Base-by-base conservation (phyloP, 92 coral and sea anemone species). In the Actinernus sp. region DNA sequence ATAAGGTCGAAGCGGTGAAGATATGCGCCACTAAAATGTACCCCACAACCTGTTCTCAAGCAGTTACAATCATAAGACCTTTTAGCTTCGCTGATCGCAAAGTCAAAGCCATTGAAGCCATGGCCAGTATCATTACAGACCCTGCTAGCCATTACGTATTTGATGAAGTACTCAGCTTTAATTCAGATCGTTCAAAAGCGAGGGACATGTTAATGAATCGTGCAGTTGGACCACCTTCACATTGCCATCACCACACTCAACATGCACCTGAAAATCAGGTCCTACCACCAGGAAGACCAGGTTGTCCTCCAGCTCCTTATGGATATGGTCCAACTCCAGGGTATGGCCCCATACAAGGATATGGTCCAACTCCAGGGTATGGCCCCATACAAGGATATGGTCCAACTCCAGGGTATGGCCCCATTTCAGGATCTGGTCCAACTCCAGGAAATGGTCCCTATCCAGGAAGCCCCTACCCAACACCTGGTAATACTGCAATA, bases 41-140 rank as follows among this genome's bases (percentile, higher is more conserved):
- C 31, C 66, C 65, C 26, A 40, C 33, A 21, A 78, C 64, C 12
- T 85, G 91, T 37, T 52, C 44, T 1, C 71, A 72, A 44, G 91
- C 67, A 12, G 86, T 75, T 14, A 20, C 68, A 6, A 54, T 85
- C 1, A 16, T 85, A 44, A 63, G 64, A 23, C 40, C 22, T 22
- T 85, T 85, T 66, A 63, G 75, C 26, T 85, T 85, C 32, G 86
- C 71, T 32, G 63, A 65, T n/a, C 30, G 28, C 11, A 85, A 79
- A 43, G 73, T 60, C 11, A 59, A 34, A 26, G 91, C 85, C 2
- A 54, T 85, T 31, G 77, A 85, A 27, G 32, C 39, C 0, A 78
- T 85, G 9, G 76, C 77, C 1, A 4, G 31, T 22, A 78, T 34
- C 31, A 78, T 85, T 59, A 63, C 71, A 17, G 86, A 85, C 45